phyloP scores from a whole-genome alignment of 2,888 invertebrate species.

The Pyrrhosoma nymphula region DNA sequence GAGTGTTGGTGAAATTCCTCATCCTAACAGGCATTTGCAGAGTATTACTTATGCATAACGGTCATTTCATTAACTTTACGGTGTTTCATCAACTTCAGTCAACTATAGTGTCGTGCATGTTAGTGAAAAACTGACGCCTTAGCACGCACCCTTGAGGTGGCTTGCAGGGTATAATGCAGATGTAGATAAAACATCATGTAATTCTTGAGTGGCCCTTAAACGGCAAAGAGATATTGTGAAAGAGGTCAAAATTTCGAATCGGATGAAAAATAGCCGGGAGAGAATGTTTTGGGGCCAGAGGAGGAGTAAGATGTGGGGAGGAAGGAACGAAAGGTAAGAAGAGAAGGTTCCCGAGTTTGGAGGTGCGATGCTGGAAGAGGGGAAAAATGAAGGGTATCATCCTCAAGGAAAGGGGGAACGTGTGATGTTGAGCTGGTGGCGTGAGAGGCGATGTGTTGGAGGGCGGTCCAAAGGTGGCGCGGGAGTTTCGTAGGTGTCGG shows the following conservation, averaged over 20 bases:
- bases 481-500: slow-evolving; percentile 1
- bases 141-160: too few species aligned
- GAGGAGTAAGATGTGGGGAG: background rate
- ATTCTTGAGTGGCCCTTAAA: too few species aligned
- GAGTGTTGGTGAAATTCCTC: too few species aligned
- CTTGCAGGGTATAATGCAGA: too few species aligned
- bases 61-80: too few species aligned
- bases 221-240: background rate
- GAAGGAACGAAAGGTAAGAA: background rate
- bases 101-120: too few species aligned
- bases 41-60: too few species aligned
- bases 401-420: background rate
- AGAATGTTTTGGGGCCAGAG: background rate
- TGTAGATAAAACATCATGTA: too few species aligned
- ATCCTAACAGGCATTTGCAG: too few species aligned
- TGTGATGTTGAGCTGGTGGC: background rate
- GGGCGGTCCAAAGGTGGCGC: background rate
- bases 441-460: background rate
- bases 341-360: background rate
- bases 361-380: background rate
- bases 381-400: slow-evolving; percentile 53
- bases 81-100: too few species aligned
- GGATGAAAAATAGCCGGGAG: background rate
- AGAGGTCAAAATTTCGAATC: slow-evolving; percentile 32
- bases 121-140: too few species aligned